Evolutionary conservation across 2,797 vertebrate species (phyloP).

Genomic region (Chelon labrosus): DNA sequence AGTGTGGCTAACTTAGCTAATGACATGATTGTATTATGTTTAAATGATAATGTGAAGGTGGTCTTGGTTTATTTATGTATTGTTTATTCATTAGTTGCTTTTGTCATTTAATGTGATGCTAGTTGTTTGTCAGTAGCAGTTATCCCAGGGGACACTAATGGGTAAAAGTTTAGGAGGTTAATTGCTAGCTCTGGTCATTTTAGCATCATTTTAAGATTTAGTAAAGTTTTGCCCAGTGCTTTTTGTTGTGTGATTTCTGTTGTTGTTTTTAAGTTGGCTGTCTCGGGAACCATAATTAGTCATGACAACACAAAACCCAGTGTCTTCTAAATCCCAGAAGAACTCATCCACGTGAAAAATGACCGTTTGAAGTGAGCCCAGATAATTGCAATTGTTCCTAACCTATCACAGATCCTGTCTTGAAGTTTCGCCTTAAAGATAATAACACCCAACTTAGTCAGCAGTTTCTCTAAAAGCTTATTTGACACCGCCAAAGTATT

Average conservation of each 20-base stretch:
- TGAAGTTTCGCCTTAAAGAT: constrained; percentile 75
- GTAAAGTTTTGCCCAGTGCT: neutral
- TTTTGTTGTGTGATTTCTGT: neutral
- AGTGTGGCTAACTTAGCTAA: neutral
- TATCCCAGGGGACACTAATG: too few relatives aligned
- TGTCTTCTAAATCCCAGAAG: constrained; percentile 17
- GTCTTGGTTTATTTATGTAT: neutral
- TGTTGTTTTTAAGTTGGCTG: neutral
- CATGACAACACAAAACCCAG: constrained; percentile 12
- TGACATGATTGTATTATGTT: neutral
- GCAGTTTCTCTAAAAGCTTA: constrained; percentile 52
- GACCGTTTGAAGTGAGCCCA: constrained; percentile 35
- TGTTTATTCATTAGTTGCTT: neutral
- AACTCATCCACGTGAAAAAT: constrained; percentile 35
- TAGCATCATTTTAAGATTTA: too few relatives aligned
- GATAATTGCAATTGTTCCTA: constrained; percentile 60
- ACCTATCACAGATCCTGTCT: constrained; percentile 58
- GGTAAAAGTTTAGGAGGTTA: too few relatives aligned
- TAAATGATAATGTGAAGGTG: neutral
- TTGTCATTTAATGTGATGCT: neutral
- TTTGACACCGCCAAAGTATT: constrained; percentile 30
- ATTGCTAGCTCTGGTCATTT: too few relatives aligned
- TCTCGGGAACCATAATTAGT: constrained; percentile 25
- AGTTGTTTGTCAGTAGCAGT: too few relatives aligned
- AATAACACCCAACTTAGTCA: constrained; percentile 51